phyloP scores from a whole-genome alignment of 1,140 invertebrate genomes.

The Penaeus indicus region DNA sequence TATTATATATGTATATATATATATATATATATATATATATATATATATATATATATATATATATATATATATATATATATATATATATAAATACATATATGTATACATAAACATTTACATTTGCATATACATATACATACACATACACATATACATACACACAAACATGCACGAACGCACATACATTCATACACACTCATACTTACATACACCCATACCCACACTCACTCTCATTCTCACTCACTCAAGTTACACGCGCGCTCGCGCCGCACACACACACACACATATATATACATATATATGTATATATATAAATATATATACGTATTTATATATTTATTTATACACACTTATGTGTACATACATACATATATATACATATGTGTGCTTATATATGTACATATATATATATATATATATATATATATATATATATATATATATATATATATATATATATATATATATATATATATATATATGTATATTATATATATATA shows the following conservation, averaged over 20 bases:
- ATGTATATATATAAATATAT: conserved; percentile 15
- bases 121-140: not conserved
- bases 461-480: no score
- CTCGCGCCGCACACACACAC: not conserved
- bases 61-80: no score
- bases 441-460: no score
- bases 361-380: no score
- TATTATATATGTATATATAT: not conserved
- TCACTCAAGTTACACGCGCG: not conserved
- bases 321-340: conserved; percentile 2
- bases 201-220: no score
- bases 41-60: not conserved
- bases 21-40: not conserved
- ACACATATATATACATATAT: conserved; percentile 8
- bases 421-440: no score
- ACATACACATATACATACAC: conserved; percentile 27
- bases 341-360: not conserved
- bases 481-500: no score
- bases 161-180: conserved; percentile 31
- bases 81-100: no score
- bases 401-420: no score
- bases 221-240: no score
- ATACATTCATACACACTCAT: conserved; percentile 24
- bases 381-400: not conserved
- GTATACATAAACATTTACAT: not conserved